Evolutionary conservation across 2,797 vertebrate species (phyloP), one percentile per base, ranked within the genome.

Genomic region (Limnodromus scolopaceus): DNA sequence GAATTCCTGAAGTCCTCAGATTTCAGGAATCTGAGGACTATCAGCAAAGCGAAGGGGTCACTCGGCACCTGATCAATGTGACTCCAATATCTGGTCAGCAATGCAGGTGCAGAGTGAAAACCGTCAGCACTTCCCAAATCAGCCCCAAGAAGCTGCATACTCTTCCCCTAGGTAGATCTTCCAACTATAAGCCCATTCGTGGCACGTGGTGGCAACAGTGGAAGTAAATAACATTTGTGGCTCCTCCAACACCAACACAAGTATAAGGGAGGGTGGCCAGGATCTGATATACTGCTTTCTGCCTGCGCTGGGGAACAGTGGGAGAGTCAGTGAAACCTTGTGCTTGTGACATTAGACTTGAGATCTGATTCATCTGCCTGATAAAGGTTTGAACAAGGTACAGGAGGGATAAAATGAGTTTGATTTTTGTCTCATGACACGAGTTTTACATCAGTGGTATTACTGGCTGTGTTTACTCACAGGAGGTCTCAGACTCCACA

Each of bases 321-420:
- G 70, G 65, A 75, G 11, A 66, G 66, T 87, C 6, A 34, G 69
- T 4, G 13, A 84, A 82, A 75, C 6, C 12, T 41, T 36, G 28
- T 0, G 7, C 72, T 91, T 46, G 48, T 71, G 89, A 53, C 46
- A 57, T 87, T 86, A 75, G 68, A 14, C 41, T 7, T 7, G 4
- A 74, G 68, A 84, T 87, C 69, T 90, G 88, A 94, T 94, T 89
- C 41, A 84, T 87, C 75, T 92, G 75, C 43, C 74, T 63, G 92
- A 97, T 96, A 97, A 96, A 89, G 75, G 68, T 92, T 70, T 80
- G 90, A 92, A 95, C 86, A 92, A 92, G 55, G 81, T 68, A 70
- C 0, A 5, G 41, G 30, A 25, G 51, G 41, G 76, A 82, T 82
- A 95, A 93, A 93, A 69, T 53, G 72, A 68, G 60, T 68, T 82